Evolutionary conservation across 2,888 invertebrate genomes (phyloP).

Genomic region (Athetis lepigone): DNA sequence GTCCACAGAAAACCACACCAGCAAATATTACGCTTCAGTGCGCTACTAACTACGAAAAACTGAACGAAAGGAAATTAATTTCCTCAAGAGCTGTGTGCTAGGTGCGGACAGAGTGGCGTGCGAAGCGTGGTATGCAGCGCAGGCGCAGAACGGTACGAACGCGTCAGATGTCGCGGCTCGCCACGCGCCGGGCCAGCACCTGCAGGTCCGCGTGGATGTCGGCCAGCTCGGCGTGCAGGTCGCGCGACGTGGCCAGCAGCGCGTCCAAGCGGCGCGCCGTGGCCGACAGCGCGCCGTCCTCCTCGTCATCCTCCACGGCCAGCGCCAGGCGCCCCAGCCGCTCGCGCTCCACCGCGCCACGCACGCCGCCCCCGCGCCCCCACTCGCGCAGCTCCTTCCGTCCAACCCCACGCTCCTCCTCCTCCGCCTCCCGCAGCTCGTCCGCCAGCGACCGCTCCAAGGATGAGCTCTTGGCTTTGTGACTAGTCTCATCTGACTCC

Average conservation of each 20-base stretch:
- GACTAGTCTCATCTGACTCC: constrained; percentile 45
- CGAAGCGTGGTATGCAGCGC: constrained; percentile 56
- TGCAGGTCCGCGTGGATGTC: constrained; percentile 88
- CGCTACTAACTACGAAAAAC: constrained; percentile 24
- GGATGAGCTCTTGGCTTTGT: constrained; percentile 56
- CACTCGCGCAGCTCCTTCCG: constrained; percentile 73
- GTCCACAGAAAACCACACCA: constrained; percentile 5
- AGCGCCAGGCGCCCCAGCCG: constrained; percentile 83
- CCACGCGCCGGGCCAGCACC: constrained; percentile 88
- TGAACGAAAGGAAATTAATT: constrained; percentile 54
- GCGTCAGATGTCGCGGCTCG: constrained; percentile 83
- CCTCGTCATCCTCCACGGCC: constrained; percentile 85
- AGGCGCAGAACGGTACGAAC: constrained; percentile 79
- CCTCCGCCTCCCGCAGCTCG: constrained; percentile 84
- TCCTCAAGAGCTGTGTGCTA: constrained; percentile 49
- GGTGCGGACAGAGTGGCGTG: constrained; percentile 49
- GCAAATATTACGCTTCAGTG: constrained; percentile 19
- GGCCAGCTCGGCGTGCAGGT: constrained; percentile 85
- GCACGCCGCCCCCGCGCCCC: constrained; percentile 70
- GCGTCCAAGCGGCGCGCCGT: constrained; percentile 84
- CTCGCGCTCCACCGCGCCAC: constrained; percentile 82
- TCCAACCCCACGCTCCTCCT: constrained; percentile 70
- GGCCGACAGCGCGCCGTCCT: constrained; percentile 75
- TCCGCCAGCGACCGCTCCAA: constrained; percentile 81
- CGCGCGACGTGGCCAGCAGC: constrained; percentile 85